These are phyloP conservation scores for Timema cristinae DNA, from an alignment of 2,888 invertebrate species.

Conservation along the genomic window DNA sequence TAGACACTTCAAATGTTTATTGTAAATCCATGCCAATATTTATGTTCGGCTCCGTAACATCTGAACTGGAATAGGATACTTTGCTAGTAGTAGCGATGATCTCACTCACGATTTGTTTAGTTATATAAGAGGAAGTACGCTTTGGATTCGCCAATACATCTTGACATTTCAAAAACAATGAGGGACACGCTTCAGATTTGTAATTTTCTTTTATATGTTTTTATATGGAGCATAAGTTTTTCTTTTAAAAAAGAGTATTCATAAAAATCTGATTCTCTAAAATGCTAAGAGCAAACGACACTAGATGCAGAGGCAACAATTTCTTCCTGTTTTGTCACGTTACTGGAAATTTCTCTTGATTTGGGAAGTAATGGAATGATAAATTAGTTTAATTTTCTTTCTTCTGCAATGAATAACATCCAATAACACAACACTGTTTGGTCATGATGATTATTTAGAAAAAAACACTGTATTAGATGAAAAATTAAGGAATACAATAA, in stretches of 20 bases:
- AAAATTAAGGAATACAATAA: too few relatives aligned
- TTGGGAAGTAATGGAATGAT: too few relatives aligned
- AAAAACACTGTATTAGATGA: too few relatives aligned
- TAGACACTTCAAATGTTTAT: background rate
- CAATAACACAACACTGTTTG: too few relatives aligned
- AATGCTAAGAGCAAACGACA: background rate
- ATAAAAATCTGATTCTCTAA: background rate
- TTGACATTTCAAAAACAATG: background rate
- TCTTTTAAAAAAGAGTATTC: background rate
- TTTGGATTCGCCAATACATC: too few relatives aligned
- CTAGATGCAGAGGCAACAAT: background rate
- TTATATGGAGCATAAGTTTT: background rate
- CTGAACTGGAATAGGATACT: background rate
- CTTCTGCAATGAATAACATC: too few relatives aligned
- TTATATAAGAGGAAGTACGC: too few relatives aligned
- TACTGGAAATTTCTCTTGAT: too few relatives aligned
- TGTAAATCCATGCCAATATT: too few relatives aligned
- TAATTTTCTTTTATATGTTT: background rate
- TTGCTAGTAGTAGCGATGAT: conserved; percentile 1
- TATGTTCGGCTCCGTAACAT: too few relatives aligned
- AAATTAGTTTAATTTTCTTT: too few relatives aligned
- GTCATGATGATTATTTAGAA: too few relatives aligned
- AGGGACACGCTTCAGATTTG: background rate
- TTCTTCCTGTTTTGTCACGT: background rate
- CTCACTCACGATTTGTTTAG: background rate